Evolutionary conservation across 2,888 invertebrate genomes (phyloP).

Genomic region (Hoplodrina ambigua): DNA sequence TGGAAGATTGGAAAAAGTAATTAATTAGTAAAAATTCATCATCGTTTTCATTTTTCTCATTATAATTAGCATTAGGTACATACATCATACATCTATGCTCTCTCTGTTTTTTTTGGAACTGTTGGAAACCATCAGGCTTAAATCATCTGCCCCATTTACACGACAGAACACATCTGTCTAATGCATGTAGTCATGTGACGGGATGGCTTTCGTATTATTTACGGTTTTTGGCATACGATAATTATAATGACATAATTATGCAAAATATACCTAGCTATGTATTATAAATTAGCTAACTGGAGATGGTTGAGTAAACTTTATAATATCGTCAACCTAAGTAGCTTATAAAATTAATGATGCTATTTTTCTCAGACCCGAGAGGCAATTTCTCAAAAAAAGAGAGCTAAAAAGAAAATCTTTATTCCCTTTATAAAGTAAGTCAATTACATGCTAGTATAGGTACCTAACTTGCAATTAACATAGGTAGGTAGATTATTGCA

Average conservation of each 20-base stretch:
- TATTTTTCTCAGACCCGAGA: too few relatives aligned
- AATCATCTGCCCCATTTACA: constrained; percentile 34
- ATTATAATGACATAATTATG: not conserved
- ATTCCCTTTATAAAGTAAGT: too few relatives aligned
- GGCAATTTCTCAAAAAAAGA: too few relatives aligned
- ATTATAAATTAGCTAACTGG: constrained; percentile 3
- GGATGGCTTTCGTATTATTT: constrained; percentile 18
- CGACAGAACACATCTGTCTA: constrained; percentile 19
- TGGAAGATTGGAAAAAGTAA: not conserved
- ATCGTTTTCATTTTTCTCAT: not conserved
- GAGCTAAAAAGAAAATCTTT: too few relatives aligned
- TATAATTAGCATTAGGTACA: not conserved
- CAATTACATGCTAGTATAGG: too few relatives aligned
- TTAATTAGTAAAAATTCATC: not conserved
- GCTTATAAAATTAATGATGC: not conserved
- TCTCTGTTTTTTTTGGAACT: not conserved
- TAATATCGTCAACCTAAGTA: not conserved
- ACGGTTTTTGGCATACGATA: constrained; percentile 14
- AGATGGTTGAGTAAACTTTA: not conserved
- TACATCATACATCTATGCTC: too few relatives aligned
- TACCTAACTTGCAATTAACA: too few relatives aligned
- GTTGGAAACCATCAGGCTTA: constrained; percentile 12
- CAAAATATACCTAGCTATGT: constrained; percentile 14
- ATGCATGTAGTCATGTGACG: constrained; percentile 29
- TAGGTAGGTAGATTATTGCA: not conserved